Conservation (phyloP, 2,888 invertebrate genomes). For the Papilio gigon region DNA sequence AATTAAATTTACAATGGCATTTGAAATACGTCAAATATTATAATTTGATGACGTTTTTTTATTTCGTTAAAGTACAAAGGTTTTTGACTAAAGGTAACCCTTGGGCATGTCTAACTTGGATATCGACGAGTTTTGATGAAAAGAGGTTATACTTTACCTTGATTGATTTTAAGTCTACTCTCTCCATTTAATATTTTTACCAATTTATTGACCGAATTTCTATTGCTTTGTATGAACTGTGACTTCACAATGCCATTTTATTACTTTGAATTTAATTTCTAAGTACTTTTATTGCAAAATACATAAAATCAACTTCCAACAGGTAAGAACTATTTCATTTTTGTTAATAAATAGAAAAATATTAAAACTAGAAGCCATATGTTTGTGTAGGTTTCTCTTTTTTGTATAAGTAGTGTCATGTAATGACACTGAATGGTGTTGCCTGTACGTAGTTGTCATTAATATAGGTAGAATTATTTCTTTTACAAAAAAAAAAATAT, state of each 20-base stretch:
- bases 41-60: background rate
- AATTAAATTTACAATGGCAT: conserved; percentile 31
- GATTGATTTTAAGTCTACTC: background rate
- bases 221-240: background rate
- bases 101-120: background rate
- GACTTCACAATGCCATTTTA: background rate
- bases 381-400: background rate
- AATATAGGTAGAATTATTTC: conserved; percentile 35
- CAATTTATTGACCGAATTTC: background rate
- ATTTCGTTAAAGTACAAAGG: background rate
- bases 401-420: conserved; percentile 12
- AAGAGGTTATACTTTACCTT: background rate
- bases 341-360: background rate
- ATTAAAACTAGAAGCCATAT: background rate
- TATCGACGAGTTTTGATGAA: background rate
- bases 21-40: background rate
- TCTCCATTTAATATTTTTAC: background rate
- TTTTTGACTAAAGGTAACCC: background rate
- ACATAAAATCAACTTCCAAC: background rate
- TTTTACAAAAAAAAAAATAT: conserved; percentile 34
- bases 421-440: conserved; percentile 5
- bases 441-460: conserved; percentile 17
- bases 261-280: background rate
- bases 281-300: background rate
- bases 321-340: background rate